Base-by-base conservation (phyloP, 2,797 vertebrate genomes). In the Hemitrygon akajei region DNA sequence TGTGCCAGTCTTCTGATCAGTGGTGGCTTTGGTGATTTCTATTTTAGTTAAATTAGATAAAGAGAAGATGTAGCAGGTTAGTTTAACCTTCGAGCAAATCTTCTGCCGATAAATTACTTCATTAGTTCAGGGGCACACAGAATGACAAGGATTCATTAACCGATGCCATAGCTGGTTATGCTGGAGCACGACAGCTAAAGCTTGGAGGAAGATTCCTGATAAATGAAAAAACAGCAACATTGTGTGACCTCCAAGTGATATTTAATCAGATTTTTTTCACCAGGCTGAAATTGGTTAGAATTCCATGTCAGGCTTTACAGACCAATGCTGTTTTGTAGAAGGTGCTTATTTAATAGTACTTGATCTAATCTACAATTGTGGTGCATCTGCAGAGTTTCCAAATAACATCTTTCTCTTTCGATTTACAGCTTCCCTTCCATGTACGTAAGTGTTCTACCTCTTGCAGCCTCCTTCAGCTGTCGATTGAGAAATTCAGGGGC, bases 1-100 rank as follows among this genome's bases (percentile, higher is more conserved):
- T 37, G 16, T 94, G 94, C 94, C 89, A 22, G 0, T 80, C 77
- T 81, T 56, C 20, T 94, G 94, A 80, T 94, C 93, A 95, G 79
- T 93, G n/a, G 63, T 94, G 89, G 34, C 93, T 95, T 94, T 94
- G 84, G 92, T 94, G 92, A 89, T 34, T 93, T 94, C 93, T 71
- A 94, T 94, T 94, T 91, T 18, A 84, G 75, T 93, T 94, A 95
- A 94, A 94, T 94, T 63, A 94, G 75, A 93, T 66, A 0, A 94
- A 1, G 27, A 82, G 11, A 40, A 56, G 75, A 91, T 94, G 75
- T 25, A 63, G 86, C 94, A 94, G 60, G 69, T 40, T 4, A 0
- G 7, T 25, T 3, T 14, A 34, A 71, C 34, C 40, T 94, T 76
- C 94, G 22, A 0, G 0, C 79, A 79, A 47, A 56, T 7, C n/a